Percentiles rank a stretch among this genome's conserved stretches.
Evolutionary conservation across 2,888 invertebrate genomes (phyloP).

Genomic region (Panorpa germanica): DNA sequence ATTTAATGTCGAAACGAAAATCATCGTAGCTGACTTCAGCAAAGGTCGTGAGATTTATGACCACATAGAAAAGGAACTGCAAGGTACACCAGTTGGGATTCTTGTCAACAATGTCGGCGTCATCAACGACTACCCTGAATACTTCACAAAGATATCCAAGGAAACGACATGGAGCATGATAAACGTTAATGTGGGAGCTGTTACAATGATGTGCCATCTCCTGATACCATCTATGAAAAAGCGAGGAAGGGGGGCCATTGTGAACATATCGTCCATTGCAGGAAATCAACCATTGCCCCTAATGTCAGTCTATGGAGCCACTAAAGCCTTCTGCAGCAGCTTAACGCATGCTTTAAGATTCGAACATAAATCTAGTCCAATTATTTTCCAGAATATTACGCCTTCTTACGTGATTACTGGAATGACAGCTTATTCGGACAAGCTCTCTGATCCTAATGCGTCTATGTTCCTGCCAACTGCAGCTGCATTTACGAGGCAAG

Average conservation of each 20-base stretch:
- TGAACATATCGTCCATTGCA: conserved; percentile 80
- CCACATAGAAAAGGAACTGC: conserved; percentile 49
- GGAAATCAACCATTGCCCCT: conserved; percentile 72
- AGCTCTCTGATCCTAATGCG: conserved; percentile 24
- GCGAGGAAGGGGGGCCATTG: conserved; percentile 60
- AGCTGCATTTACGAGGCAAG: conserved; percentile 47
- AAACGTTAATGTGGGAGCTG: conserved; percentile 73
- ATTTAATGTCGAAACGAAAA: conserved; percentile 47
- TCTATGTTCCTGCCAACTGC: conserved; percentile 49
- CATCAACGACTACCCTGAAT: conserved; percentile 71
- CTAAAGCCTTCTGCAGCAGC: conserved; percentile 48
- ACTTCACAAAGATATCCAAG: conserved; percentile 52
- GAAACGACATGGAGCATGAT: conserved; percentile 64
- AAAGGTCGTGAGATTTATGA: conserved; percentile 52
- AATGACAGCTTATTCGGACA: conserved; percentile 58
- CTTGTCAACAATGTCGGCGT: conserved; percentile 85
- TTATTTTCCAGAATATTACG: conserved; percentile 59
- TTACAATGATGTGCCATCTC: conserved; percentile 64
- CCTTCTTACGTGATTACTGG: conserved; percentile 72
- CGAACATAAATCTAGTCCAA: conserved; percentile 49
- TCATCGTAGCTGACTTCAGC: conserved; percentile 65
- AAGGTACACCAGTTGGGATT: conserved; percentile 63
- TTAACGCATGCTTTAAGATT: conserved; percentile 57
- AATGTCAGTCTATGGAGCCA: conserved; percentile 80
- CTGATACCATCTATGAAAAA: conserved; percentile 61